Evolutionary conservation across 2,113 vertebrate species (phyloP).

Genomic region (Pseudorasbora parva): DNA sequence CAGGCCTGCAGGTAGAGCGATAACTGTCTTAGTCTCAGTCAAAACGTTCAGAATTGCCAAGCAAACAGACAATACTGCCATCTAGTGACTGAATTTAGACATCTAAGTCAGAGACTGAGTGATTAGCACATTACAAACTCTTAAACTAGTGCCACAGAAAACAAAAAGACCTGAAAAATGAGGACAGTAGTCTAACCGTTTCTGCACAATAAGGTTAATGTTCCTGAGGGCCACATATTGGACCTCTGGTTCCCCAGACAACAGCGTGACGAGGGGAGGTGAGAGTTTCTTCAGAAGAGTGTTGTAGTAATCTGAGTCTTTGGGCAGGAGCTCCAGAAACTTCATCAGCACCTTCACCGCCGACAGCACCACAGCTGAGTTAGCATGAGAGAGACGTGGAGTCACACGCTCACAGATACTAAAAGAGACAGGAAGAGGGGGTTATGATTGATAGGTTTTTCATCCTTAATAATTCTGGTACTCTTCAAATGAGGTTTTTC

Average conservation of each 20-base stretch:
- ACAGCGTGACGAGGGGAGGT: conserved; percentile 92
- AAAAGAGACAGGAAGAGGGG: background rate
- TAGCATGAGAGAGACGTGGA: conserved; percentile 95
- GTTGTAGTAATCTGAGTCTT: conserved; percentile 97
- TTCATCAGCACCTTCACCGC: conserved; percentile 99
- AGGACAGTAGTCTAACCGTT: conserved; percentile 79
- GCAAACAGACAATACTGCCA: conserved; percentile 41
- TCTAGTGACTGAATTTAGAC: conserved; percentile 40
- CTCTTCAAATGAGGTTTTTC: background rate
- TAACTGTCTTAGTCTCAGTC: background rate
- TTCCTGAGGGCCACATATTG: conserved; percentile 98
- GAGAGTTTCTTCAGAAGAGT: conserved; percentile 97
- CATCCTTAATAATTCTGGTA: background rate
- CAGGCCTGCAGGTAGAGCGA: conserved; percentile 79
- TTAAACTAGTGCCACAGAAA: background rate
- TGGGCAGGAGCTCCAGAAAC: conserved; percentile 95
- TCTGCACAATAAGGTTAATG: conserved; percentile 98
- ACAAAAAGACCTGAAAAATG: background rate
- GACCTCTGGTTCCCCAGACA: conserved; percentile 97
- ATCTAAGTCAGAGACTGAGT: background rate
- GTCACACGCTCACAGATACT: conserved; percentile 98
- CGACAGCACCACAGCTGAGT: conserved; percentile 96
- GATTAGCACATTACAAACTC: background rate
- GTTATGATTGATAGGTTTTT: background rate
- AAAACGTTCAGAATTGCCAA: background rate